Percentiles rank a stretch among this genome's conserved stretches.
Evolutionary conservation across 2,797 vertebrate species (phyloP).

Genomic region (Pipistrellus nathusii): DNA sequence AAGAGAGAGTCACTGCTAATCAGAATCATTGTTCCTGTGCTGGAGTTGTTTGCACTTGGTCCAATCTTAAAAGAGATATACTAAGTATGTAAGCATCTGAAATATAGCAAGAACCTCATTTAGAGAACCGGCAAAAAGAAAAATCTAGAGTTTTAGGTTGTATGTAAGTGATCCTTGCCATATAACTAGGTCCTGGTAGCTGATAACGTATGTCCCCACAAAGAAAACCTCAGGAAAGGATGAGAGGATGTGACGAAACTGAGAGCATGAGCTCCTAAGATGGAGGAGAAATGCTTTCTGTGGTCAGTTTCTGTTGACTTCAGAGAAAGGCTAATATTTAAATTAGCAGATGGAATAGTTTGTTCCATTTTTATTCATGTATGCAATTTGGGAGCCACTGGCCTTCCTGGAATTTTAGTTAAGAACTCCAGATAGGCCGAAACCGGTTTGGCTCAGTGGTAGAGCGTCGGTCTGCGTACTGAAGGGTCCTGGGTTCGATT

Average conservation of each 20-base stretch:
- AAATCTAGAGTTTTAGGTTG: conserved; percentile 12
- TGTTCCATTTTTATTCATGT: conserved; percentile 12
- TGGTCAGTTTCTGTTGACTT: neutral
- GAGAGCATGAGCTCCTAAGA: neutral
- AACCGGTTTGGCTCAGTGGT: no score
- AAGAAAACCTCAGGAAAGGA: conserved; percentile 18
- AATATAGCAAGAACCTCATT: conserved; percentile 42
- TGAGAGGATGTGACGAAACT: neutral
- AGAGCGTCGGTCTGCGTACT: no score
- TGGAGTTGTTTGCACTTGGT: conserved; percentile 58
- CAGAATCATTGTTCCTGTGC: neutral
- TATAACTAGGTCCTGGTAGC: neutral
- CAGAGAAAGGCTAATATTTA: conserved; percentile 23
- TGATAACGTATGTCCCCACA: neutral
- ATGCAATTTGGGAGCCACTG: conserved; percentile 3
- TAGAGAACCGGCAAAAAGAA: conserved; percentile 49
- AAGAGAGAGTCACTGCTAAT: conserved; percentile 18
- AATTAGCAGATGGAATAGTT: neutral
- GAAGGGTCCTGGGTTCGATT: no score
- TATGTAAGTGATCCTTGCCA: neutral
- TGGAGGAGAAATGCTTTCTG: neutral
- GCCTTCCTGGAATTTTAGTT: conserved; percentile 28
- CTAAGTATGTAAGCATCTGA: conserved; percentile 22
- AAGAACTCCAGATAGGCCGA: conserved; percentile 30
- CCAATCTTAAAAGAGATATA: conserved; percentile 42